Conservation (phyloP, 2,888 invertebrate species). For the Theretra japonica region DNA sequence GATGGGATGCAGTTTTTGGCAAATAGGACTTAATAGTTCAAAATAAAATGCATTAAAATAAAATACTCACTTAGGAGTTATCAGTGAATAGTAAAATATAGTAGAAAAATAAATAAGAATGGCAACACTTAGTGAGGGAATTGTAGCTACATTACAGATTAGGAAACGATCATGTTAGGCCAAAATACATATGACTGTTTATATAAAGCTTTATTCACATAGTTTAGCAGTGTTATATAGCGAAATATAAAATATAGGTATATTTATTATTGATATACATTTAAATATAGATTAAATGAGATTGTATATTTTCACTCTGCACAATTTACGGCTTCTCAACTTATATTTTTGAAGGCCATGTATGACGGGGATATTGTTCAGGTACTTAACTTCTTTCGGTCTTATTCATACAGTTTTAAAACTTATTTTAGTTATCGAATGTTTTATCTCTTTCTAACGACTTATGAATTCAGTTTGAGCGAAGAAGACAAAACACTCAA, state of each 20-base stretch:
- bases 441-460: too few relatives aligned
- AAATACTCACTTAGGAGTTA: neutral
- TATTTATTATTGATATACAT: neutral
- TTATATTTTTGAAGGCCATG: too few relatives aligned
- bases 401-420: too few relatives aligned
- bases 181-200: neutral
- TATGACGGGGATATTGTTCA: too few relatives aligned
- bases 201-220: neutral
- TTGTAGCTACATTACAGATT: neutral
- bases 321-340: too few relatives aligned
- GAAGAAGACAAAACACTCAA: too few relatives aligned
- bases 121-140: neutral
- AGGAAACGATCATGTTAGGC: neutral
- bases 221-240: neutral
- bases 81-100: neutral
- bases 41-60: neutral
- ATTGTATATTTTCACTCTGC: too few relatives aligned
- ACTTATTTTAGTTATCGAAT: too few relatives aligned
- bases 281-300: too few relatives aligned
- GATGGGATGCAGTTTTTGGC: too few relatives aligned
- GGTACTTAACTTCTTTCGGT: too few relatives aligned
- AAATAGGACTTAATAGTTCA: neutral
- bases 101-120: conserved; percentile 11
- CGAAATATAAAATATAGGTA: neutral
- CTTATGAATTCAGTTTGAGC: too few relatives aligned